Evolutionary conservation across 2,113 vertebrate genomes (phyloP), one percentile per base, ranked within the genome.

Genomic region (Tricholaema leucomelas): DNA sequence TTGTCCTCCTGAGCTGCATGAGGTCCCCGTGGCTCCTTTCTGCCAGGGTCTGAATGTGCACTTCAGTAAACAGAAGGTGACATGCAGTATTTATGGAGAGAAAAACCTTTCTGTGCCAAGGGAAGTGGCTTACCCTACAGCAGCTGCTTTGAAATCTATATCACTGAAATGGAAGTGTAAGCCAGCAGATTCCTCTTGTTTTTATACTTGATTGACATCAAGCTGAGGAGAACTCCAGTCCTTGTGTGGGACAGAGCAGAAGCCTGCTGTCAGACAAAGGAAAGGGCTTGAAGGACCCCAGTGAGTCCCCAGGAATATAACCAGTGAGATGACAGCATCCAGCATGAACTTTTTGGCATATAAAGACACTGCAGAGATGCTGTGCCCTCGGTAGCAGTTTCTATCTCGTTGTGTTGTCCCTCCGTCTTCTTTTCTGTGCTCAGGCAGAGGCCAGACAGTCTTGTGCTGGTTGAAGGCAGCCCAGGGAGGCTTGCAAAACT

Each of bases 401-500:
- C 46, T 16, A 2, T 69, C 84, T 82, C 2, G 0, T 82, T 54
- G 55, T 12, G 4, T 40, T 63, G 20, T 35, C 38, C 42, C 19
- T 74, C 69, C 19, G 17, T 52, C 79, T 31, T 72, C 54, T 88
- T 72, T 46, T 36, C 78, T 85, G 46, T 54, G 64, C 60, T 87
- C 5, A 1, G 70, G 81, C 36, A 50, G 72, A 85, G 67, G 42
- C 84, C 23, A 30, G 38, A 52, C 54, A 69, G 8, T 38, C n/a
- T 67, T 92, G 42, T 80, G 84, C 72, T 2, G 12, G 17, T 63
- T 79, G 56, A 77, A 81, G 91, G 61, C 88, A 85, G 78, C 78
- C 81, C 42, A 50, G 65, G 20, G 67, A 91, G 78, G 79, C 77
- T 86, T 92, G 85, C 84, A 93, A 38, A 95, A 94, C 91, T 82